Conservation (phyloP, 2,113 vertebrate genomes). For the Oreochromis spilurus region DNA sequence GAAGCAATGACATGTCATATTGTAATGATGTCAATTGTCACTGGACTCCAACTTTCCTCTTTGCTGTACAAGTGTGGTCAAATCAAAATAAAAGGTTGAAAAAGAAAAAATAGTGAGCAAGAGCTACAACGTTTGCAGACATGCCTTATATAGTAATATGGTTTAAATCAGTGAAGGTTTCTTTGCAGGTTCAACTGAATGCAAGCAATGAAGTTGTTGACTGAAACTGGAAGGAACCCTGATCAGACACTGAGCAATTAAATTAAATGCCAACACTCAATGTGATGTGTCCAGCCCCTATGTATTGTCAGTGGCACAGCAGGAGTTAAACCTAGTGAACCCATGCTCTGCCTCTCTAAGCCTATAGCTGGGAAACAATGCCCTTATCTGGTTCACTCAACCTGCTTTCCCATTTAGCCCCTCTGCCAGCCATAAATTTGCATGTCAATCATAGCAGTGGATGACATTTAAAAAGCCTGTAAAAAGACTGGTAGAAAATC, state of each 20-base stretch:
- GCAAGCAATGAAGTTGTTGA: not conserved
- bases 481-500: conserved; percentile 67
- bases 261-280: not conserved
- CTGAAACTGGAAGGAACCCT: not conserved
- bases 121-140: not conserved
- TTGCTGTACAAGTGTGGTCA: not conserved
- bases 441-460: conserved; percentile 67
- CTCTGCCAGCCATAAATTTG: conserved; percentile 63
- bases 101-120: not conserved
- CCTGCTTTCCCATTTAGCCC: conserved; percentile 57
- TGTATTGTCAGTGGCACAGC: not conserved
- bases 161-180: not conserved
- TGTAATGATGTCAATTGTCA: not conserved
- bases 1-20: not conserved
- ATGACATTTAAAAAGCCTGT: conserved; percentile 73
- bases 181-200: not conserved
- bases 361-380: conserved; percentile 64
- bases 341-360: conserved; percentile 40
- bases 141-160: not conserved
- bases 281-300: not conserved
- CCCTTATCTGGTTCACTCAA: conserved; percentile 66
- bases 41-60: not conserved
- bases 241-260: not conserved
- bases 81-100: not conserved
- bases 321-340: conserved; percentile 55